Base-by-base conservation (phyloP, 2,113 vertebrate genomes). In the Strix uralensis region DNA sequence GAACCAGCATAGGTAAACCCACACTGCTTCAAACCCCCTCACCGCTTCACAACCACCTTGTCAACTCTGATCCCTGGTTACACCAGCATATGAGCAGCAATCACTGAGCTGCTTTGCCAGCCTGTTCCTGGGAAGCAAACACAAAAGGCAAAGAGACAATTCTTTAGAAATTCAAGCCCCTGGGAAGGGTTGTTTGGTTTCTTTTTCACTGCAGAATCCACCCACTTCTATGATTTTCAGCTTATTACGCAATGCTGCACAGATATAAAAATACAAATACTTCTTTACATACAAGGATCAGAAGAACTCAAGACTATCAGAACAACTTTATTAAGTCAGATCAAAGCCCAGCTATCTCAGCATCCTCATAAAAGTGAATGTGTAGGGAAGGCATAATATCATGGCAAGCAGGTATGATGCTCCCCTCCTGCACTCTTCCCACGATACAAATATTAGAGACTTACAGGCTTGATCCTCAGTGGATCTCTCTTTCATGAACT, bases 251-350 rank as follows among this genome's bases (percentile, higher is more conserved):
- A 91, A 25, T 55, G 66, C 29, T 82, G 54, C 23, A 54, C 23
- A 73, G 46, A 54, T 78, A 94, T 26, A 65, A 92, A 96, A 87
- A 62, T 58, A 84, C 25, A 82, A 94, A 92, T 83, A n/a, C 32
- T 70, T 69, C 46, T 79, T 85, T 72, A 79, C n/a, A 58, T 38
- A 65, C 13, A 79, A 62, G 70, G 62, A 95, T 94, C 57, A 91
- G 69, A 96, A 89, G 49, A 95, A 89, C 40, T 82, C 34, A 52
- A 69, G 65, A 52, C 57, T 65, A 87, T 72, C 66, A 96, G 90
- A 92, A 88, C 14, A 86, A 85, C 57, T 93, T 96, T 90, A 90
- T 96, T 85, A 93, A 92, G 32, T 80, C 38, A 81, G 88, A 95
- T 90, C 78, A 96, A 95, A 94, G 74, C 36, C 30, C 66, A 55